These are phyloP conservation scores for Tetragnatha montana DNA, from an alignment of 2,888 invertebrate species.

Conservation along the genomic window DNA sequence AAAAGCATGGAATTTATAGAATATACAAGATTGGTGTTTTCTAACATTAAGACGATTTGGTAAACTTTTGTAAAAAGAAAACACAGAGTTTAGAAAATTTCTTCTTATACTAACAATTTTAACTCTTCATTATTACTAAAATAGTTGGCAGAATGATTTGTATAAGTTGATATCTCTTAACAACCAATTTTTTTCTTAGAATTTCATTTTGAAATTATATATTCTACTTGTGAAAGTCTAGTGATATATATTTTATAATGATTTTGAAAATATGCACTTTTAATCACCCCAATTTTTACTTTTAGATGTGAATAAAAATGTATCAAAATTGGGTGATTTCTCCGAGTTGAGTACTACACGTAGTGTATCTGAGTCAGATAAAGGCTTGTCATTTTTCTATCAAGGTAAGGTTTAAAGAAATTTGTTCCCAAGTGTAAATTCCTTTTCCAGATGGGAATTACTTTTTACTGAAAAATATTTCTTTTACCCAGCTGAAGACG, in stretches of 20 bases:
- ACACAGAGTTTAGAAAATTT: too few relatives aligned
- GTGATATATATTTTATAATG: not conserved
- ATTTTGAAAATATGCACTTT: not conserved
- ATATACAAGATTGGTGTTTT: too few relatives aligned
- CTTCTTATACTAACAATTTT: too few relatives aligned
- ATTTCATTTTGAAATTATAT: too few relatives aligned
- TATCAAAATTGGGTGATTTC: not conserved
- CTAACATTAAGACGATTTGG: too few relatives aligned
- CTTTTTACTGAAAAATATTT: not conserved
- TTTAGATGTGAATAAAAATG: constrained; percentile 32
- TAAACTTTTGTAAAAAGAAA: too few relatives aligned
- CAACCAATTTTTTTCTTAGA: too few relatives aligned
- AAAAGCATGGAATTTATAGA: too few relatives aligned
- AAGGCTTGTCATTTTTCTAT: constrained; percentile 84
- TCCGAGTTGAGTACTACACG: not conserved
- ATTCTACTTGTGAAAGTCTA: too few relatives aligned
- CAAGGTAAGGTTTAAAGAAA: constrained; percentile 81
- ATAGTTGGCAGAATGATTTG: too few relatives aligned
- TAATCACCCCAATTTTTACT: not conserved
- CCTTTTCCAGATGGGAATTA: not conserved
- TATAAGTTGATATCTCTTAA: too few relatives aligned
- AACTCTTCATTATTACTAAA: too few relatives aligned
- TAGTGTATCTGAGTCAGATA: constrained; percentile 27
- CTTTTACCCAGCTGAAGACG: constrained; percentile 84
- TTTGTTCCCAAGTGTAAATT: not conserved